These are phyloP conservation scores for Pseudomyrmex gracilis DNA, from an alignment of 1,140 invertebrate species.

Conservation along the genomic window DNA sequence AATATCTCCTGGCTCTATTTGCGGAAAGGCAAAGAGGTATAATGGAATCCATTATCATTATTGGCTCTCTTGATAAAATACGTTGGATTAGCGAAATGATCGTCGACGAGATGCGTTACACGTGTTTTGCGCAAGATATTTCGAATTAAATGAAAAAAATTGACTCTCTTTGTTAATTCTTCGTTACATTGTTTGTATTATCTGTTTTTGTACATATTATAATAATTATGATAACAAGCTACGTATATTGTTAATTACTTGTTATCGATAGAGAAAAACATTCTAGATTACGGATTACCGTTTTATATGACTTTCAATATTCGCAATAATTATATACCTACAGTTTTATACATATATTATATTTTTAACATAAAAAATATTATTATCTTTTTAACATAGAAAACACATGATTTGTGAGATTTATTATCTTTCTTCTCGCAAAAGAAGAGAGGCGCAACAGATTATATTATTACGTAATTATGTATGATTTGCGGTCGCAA, in stretches of 20 bases:
- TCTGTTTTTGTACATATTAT: too few relatives aligned
- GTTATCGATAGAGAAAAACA: too few relatives aligned
- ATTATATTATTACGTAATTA: not conserved
- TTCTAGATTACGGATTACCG: not conserved
- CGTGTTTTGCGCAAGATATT: not conserved
- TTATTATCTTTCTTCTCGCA: too few relatives aligned
- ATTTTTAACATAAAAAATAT: not conserved
- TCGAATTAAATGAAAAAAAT: conserved; percentile 8
- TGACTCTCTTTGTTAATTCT: too few relatives aligned
- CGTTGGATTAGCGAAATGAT: not conserved
- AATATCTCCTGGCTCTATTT: conserved; percentile 1
- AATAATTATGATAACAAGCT: too few relatives aligned
- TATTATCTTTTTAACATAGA: too few relatives aligned
- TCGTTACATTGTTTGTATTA: too few relatives aligned
- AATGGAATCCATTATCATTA: not conserved
- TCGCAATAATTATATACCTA: too few relatives aligned
- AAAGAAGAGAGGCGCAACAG: not conserved
- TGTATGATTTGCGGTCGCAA: not conserved
- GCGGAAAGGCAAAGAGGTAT: not conserved
- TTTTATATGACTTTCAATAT: not conserved
- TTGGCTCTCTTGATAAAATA: not conserved
- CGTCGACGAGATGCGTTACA: not conserved
- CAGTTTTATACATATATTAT: too few relatives aligned
- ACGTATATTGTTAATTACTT: too few relatives aligned
- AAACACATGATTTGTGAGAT: not conserved